phyloP scores from a whole-genome alignment of 2,888 invertebrate genomes.

The Agrypnus murinus region DNA sequence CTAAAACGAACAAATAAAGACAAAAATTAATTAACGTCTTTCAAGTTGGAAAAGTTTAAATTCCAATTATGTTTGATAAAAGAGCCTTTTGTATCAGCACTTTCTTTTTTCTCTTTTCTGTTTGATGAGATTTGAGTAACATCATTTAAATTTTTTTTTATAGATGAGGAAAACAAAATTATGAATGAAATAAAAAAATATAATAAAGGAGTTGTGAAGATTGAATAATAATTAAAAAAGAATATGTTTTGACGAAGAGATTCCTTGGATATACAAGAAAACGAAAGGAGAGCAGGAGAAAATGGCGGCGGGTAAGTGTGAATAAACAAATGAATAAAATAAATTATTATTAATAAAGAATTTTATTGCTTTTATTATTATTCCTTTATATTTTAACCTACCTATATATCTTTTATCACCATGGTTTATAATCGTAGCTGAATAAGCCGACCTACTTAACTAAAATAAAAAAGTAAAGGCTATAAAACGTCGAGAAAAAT shows the following conservation, averaged over 20 bases:
- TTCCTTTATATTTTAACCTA: no score
- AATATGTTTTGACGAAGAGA: conserved; percentile 37
- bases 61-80: background rate
- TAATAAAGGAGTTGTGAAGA: background rate
- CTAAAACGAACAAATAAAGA: no score
- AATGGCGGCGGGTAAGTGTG: conserved; percentile 49
- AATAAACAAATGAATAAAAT: background rate
- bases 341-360: no score
- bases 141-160: conserved; percentile 8
- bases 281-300: conserved; percentile 27
- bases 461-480: no score
- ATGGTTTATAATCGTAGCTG: no score
- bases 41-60: conserved; percentile 11
- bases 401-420: no score
- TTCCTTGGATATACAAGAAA: background rate
- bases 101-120: background rate
- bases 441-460: no score
- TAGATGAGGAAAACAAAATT: conserved; percentile 22
- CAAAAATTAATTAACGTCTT: conserved; percentile 1
- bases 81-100: background rate
- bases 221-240: background rate
- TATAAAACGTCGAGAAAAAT: no score
- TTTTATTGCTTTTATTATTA: no score
- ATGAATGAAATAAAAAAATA: conserved; percentile 6
- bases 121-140: background rate